Conservation (phyloP, 2,113 vertebrate species). For the Felis catus region DNA sequence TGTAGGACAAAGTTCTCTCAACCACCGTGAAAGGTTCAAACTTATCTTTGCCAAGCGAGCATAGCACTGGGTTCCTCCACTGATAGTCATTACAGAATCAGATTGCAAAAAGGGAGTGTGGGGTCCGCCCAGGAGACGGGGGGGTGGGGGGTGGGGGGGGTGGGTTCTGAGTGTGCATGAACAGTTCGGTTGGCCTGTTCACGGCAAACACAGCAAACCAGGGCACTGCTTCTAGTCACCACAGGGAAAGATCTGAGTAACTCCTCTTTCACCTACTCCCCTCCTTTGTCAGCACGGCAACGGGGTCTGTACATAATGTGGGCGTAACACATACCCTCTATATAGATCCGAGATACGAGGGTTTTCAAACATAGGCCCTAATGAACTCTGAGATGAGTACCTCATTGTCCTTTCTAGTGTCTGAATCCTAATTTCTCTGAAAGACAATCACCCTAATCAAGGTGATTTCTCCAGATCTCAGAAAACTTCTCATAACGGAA, state of each 20-base stretch:
- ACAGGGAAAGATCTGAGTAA: too few species aligned
- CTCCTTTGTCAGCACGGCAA: neutral
- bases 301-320: fast-evolving
- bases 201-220: neutral
- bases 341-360: neutral
- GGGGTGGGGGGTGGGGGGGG: too few species aligned
- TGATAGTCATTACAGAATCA: neutral
- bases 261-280: neutral
- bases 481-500: neutral
- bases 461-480: neutral
- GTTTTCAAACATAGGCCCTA: neutral
- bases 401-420: neutral
- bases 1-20: slow-evolving; percentile 40
- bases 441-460: neutral
- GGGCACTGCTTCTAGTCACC: neutral
- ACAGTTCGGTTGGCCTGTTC: neutral
- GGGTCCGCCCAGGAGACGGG: fast-evolving
- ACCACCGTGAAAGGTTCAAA: neutral
- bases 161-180: fast-evolving
- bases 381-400: neutral
- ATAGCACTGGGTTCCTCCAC: neutral
- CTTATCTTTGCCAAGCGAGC: neutral
- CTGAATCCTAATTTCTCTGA: slow-evolving; percentile 29
- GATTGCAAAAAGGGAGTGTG: neutral
- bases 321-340: neutral